Conservation (phyloP, 2,888 invertebrate genomes). For the Philhelius pedissequus region DNA sequence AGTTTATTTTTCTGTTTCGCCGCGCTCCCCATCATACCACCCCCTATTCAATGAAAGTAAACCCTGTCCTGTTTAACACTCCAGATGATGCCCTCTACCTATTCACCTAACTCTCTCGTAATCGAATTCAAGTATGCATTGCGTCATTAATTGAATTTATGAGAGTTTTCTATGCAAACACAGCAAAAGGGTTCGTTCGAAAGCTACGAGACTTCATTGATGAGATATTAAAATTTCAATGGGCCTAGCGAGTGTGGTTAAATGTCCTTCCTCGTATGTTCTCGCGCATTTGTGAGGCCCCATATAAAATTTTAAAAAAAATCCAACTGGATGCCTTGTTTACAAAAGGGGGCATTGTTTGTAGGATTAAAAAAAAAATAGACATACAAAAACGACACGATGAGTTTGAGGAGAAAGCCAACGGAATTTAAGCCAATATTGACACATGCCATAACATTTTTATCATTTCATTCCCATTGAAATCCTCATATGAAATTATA, state of each 20-base stretch:
- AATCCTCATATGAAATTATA: constrained; percentile 59
- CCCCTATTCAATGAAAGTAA: neutral
- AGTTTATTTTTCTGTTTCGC: neutral
- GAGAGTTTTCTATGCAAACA: constrained; percentile 65
- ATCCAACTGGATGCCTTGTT: constrained; percentile 46
- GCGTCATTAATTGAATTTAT: constrained; percentile 69
- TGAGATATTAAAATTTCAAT: constrained; percentile 68
- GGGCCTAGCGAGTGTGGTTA: constrained; percentile 61
- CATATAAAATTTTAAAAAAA: constrained; percentile 21
- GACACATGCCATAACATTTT: constrained; percentile 65
- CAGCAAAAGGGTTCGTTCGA: constrained; percentile 35
- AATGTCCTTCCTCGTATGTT: constrained; percentile 56
- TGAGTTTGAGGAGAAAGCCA: constrained; percentile 45
- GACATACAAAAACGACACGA: neutral
- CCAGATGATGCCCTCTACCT: neutral
- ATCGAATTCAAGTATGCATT: constrained; percentile 68
- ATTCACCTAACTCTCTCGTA: constrained; percentile 12
- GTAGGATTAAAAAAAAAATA: constrained; percentile 39
- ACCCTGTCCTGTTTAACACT: constrained; percentile 31
- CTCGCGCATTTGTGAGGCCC: constrained; percentile 50
- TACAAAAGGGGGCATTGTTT: constrained; percentile 63
- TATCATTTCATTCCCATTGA: constrained; percentile 59
- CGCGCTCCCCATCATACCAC: neutral
- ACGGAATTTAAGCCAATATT: constrained; percentile 62
- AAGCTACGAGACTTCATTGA: constrained; percentile 63